A percentile compares a stretch with the other conserved stretches of the same genome.
Evolutionary conservation across 1,140 invertebrate genomes (phyloP).

Genomic region (Babylonia areolata): DNA sequence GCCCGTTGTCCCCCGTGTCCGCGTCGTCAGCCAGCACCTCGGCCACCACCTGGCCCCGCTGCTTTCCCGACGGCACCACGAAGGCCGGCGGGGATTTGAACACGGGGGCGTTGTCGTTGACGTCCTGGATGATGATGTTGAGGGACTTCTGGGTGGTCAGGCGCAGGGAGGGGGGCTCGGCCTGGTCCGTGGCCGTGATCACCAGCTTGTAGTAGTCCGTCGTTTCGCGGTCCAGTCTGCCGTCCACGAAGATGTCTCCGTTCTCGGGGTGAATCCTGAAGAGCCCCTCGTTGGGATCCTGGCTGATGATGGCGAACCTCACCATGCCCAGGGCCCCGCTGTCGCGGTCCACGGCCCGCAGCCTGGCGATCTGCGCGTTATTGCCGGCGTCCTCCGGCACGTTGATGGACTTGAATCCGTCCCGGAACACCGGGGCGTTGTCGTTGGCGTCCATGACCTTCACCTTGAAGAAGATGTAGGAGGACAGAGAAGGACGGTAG

Average conservation of each 20-base stretch:
- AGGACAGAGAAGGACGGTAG: constrained; percentile 78
- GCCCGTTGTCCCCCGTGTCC: constrained; percentile 65
- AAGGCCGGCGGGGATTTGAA: constrained; percentile 90
- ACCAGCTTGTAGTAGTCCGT: constrained; percentile 91
- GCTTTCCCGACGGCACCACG: constrained; percentile 60
- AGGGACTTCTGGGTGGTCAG: constrained; percentile 90
- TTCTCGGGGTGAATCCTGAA: constrained; percentile 91
- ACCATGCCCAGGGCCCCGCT: constrained; percentile 74
- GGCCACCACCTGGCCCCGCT: constrained; percentile 49
- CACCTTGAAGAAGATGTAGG: constrained; percentile 58
- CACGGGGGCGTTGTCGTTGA: constrained; percentile 94
- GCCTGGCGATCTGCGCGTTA: constrained; percentile 61
- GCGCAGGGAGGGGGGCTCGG: constrained; percentile 82
- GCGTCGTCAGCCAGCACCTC: constrained; percentile 79
- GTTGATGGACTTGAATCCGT: constrained; percentile 86
- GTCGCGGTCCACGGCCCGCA: constrained; percentile 79
- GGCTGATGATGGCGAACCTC: constrained; percentile 84
- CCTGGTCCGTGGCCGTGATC: constrained; percentile 93
- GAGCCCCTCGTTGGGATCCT: constrained; percentile 82
- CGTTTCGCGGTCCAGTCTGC: constrained; percentile 90
- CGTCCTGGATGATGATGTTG: constrained; percentile 81
- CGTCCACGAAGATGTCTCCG: constrained; percentile 86
- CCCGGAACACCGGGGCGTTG: constrained; percentile 89
- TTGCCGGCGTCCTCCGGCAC: constrained; percentile 88
- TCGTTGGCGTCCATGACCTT: constrained; percentile 89